Base-by-base conservation (phyloP, 1,140 invertebrate species). In the Trachelipus rathkii region DNA sequence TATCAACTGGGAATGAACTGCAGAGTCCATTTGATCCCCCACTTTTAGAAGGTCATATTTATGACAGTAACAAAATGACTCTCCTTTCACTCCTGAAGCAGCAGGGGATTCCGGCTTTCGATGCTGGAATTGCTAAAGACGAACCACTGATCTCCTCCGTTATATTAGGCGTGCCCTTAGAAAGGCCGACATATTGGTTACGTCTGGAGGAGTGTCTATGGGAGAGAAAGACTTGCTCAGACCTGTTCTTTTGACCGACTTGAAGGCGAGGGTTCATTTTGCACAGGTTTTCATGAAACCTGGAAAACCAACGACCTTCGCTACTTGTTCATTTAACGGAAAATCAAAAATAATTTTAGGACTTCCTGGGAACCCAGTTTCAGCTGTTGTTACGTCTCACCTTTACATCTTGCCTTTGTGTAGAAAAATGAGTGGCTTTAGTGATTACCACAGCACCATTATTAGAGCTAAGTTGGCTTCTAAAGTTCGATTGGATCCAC, bases 121-220 rank as follows among this genome's bases (percentile, higher is more conserved):
- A 94, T 85, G 85, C 89, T 50, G 92, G 92, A 9, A 91, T 93
- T 81, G 90, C 88, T 3, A 83, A 82, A 81, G 93, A 94, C 82
- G 85, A 89, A 89, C 92, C 85, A 87, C 82, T 66, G 13, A 75
- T 10, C 77, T 74, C 45, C 60, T 60, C 3, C 66, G 21, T 9
- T 69, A 19, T 13, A 84, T 97, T 0, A 82, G 84, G 0, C 79
- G 84, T 6, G 91, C 90, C 4, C 85, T 95, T 44, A 73, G 86
- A 23, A 68, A 84, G 10, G 87, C 89, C 3, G 93, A 96, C 85
- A 85, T 97, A 46, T 84, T 98, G 11, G 90, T 98, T 0, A 94
- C 93, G 19, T 92, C 92, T 73, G 96, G 96, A 0, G 94, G 96
- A 10, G 96, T 98, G 0, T 98, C 96, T 0, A 99, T 99, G 97